Base-by-base conservation (phyloP, 2,797 vertebrate genomes). In the Harpagifer antarcticus region DNA sequence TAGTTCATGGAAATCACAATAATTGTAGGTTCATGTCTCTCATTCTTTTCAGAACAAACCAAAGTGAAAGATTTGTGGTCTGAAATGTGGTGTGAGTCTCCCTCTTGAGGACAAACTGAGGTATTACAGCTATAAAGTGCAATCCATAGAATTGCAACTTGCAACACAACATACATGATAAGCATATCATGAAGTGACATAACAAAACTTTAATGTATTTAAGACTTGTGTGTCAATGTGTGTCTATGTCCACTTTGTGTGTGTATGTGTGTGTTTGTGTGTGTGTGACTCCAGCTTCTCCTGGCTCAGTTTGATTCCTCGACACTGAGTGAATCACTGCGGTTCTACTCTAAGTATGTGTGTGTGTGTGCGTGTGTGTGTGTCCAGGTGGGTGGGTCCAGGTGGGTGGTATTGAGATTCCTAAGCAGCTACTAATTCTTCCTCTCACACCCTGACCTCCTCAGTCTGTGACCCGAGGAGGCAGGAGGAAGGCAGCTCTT, bases 361-460 rank as follows among this genome's bases (percentile, higher is more conserved):
- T 31, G 73, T 49, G 49, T 63, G n/a, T 37, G 31, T 62, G 48
- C 43, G 37, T 3, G 61, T 9, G 37, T 58, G 54, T 12, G 63
- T 43, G 54, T 54, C 40, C 62, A 70, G 60, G 40, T 50, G n/a
- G 74, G 65, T 71, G 61, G 54, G 71, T 52, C 70, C 61, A 81
- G 68, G 74, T 85, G 84, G 72, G 78, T 75, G 79, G 79, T 82
- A 79, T 91, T 86, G 65, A 60, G 77, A 91, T 91, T 86, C 87
- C 75, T 67, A 49, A 72, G 73, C 53, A 89, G 81, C 79, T 66
- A 58, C 74, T 79, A 76, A 85, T 82, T 85, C 79, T 66, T 86
- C 77, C 86, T 76, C 85, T 75, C 78, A 86, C 85, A 88, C 82
- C 75, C 76, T 88, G 89, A 89, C 87, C 86, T 88, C 68, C 60